Evolutionary conservation across 1,140 invertebrate genomes (phyloP), one percentile per base, ranked within the genome.

Genomic region (Pentalonia nigronervosa): DNA sequence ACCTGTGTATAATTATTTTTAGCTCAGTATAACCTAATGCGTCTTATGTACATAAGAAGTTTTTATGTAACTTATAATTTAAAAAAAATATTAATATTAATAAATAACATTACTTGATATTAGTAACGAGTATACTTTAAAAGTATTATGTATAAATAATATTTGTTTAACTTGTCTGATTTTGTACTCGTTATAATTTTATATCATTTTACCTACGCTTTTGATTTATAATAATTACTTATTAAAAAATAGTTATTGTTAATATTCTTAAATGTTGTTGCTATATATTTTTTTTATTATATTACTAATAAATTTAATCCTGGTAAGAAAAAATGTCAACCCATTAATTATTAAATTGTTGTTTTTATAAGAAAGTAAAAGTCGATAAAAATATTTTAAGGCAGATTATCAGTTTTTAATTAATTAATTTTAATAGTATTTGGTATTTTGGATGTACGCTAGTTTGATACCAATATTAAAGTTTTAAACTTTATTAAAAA

Each of bases 1-100:
- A 90, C 89, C 89, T 67, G 89, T n/a, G 25, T 90, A 67, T 90
- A 67, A 67, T 90, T 90, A 90, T 90, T 90, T 90, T 90, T 90
- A 90, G 53, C 25, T 90, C 36, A 45, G 36, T 90, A 25, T 90
- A 67, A 17, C 53, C 36, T 41, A 90, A 90, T 45, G 36, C 1
- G 25, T 60, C 0, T 76, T n/a, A 76, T n/a, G 14, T 23, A 45
- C 11, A 36, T 90, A 17, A 67, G 67, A 67, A 90, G 50, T 23
- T 41, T 36, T 60, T 9, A 2, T 41, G 50, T 90, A n/a, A n/a
- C 25, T 45, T 4, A 60, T 34, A 88, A 53, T 88, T 20, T 36
- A 53, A 53, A 90, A 87, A 2, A n/a, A n/a, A 87, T 41, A 41
- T 41, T 41, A 41, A 41, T 41, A 41, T 30, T 14, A 30, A 60